Conservation (phyloP, 2,113 vertebrate species). For the Charina bottae region DNA sequence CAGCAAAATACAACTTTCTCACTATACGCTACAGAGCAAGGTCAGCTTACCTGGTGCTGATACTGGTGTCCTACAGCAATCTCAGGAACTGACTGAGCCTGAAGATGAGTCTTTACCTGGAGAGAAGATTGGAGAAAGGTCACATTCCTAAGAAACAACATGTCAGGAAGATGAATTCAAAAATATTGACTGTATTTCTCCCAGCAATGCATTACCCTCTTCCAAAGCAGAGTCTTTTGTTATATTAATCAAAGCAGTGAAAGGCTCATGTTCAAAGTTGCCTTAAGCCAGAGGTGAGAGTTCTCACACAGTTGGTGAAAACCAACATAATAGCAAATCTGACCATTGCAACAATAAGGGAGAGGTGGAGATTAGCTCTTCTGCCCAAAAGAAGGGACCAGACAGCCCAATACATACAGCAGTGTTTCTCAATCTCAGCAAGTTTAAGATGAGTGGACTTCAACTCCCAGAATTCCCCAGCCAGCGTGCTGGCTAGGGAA, state of each 20-base stretch:
- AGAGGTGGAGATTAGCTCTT: background rate
- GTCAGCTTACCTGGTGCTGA: slow-evolving; percentile 78
- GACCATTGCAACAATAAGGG: background rate
- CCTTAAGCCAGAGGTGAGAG: background rate
- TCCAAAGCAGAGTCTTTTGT: background rate
- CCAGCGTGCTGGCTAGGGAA: too few relatives aligned
- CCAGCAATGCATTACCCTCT: background rate
- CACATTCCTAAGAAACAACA: background rate
- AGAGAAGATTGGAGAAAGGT: slow-evolving; percentile 20
- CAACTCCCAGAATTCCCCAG: too few relatives aligned
- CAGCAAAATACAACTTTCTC: background rate
- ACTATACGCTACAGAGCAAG: too few relatives aligned
- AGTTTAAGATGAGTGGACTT: too few relatives aligned
- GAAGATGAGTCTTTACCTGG: slow-evolving; percentile 89
- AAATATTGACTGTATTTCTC: background rate
- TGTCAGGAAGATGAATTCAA: background rate
- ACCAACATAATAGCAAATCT: background rate
- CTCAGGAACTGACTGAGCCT: slow-evolving; percentile 80
- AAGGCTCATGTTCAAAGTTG: background rate
- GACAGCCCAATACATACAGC: background rate
- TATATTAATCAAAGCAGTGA: background rate
- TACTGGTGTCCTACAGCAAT: slow-evolving; percentile 89
- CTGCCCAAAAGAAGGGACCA: background rate
- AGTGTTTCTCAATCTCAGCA: too few relatives aligned
- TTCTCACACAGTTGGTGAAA: background rate